A percentile compares a stretch with the other conserved stretches of the same genome.
These are phyloP conservation scores for Indicator indicator DNA, from an alignment of 2,113 vertebrate genomes.

Conservation along the genomic window DNA sequence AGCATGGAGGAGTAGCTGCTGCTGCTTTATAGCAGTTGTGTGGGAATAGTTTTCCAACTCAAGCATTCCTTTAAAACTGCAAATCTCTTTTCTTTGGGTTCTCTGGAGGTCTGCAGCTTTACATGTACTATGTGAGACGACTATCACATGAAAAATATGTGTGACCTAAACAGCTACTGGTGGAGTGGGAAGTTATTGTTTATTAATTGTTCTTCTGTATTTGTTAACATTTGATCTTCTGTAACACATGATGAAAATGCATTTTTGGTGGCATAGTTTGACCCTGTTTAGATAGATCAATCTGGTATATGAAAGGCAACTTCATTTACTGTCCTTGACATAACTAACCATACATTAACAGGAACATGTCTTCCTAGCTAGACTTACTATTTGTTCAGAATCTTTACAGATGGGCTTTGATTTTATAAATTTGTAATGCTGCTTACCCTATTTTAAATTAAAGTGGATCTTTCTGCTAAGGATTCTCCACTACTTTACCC, in stretches of 20 bases:
- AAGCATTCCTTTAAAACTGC: background rate
- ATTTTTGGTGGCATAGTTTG: constrained; percentile 48
- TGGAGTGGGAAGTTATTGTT: background rate
- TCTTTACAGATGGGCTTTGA: constrained; percentile 72
- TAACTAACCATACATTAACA: constrained; percentile 61
- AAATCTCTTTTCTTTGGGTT: background rate
- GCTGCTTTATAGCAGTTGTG: background rate
- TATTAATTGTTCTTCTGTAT: constrained; percentile 39
- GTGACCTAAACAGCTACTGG: background rate
- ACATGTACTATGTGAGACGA: background rate
- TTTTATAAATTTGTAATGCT: constrained; percentile 59
- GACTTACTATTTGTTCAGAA: constrained; percentile 61
- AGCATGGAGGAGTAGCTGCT: background rate
- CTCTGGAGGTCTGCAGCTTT: background rate
- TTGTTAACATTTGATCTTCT: constrained; percentile 34
- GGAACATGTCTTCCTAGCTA: constrained; percentile 26
- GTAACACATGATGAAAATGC: background rate
- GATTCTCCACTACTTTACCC: constrained; percentile 13
- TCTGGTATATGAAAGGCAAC: constrained; percentile 59
- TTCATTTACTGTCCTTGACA: constrained; percentile 79
- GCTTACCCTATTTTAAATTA: constrained; percentile 72
- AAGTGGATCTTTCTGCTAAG: constrained; percentile 72
- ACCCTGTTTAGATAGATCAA: constrained; percentile 39
- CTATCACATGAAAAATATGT: background rate
- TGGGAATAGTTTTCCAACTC: background rate